Conservation (phyloP, 2,113 vertebrate genomes). For the Mastomys natalensis region DNA sequence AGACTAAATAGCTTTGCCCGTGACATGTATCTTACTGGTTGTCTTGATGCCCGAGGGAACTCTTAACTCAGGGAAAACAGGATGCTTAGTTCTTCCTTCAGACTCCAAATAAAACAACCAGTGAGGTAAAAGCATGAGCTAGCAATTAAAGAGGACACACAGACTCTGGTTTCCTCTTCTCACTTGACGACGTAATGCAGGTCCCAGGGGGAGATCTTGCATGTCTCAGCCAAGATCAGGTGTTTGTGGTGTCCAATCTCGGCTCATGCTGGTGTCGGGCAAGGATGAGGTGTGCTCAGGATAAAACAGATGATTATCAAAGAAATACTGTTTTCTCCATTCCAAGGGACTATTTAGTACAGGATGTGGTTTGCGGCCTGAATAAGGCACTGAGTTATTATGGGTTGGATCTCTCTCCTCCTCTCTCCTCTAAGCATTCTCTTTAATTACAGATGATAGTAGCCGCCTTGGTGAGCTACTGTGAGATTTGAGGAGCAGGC, state of each 20-base stretch:
- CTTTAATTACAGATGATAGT: constrained; percentile 6
- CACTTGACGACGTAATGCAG: constrained; percentile 47
- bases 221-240: constrained; percentile 38
- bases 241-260: constrained; percentile 37
- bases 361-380: neutral
- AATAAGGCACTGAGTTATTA: neutral
- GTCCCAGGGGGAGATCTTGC: constrained; percentile 51
- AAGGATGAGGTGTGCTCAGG: neutral
- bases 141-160: constrained; percentile 25
- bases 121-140: constrained; percentile 46
- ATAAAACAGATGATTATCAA: neutral
- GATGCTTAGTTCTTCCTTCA: constrained; percentile 16
- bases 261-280: neutral
- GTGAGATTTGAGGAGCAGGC: constrained; percentile 18
- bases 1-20: neutral
- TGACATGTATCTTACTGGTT: constrained; percentile 23
- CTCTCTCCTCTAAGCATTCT: neutral
- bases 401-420: neutral
- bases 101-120: constrained; percentile 57
- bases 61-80: neutral
- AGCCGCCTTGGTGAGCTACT: neutral
- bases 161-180: constrained; percentile 56
- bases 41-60: neutral
- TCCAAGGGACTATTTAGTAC: neutral
- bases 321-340: neutral